Percentiles rank a stretch among this genome's conserved stretches.
These are phyloP conservation scores for Galaxea fascicularis DNA, from an alignment of 92 coral and sea anemone genomes.

Conservation along the genomic window DNA sequence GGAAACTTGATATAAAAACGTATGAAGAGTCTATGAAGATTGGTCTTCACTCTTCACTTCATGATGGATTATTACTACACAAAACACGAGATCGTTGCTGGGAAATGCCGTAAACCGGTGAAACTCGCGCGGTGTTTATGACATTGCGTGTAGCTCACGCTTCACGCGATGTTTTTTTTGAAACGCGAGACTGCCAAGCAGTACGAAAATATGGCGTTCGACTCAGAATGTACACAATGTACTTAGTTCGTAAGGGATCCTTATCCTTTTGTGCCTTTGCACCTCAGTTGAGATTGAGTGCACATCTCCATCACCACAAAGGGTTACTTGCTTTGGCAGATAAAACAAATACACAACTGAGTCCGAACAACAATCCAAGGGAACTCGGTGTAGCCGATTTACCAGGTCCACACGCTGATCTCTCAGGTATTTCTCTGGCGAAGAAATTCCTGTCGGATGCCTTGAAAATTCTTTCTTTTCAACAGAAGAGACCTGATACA, in stretches of 20 bases:
- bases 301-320: not conserved
- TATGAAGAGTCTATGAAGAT: too few relatives aligned
- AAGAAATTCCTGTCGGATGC: constrained; percentile 14
- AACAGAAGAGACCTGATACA: constrained; percentile 1
- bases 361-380: too few relatives aligned
- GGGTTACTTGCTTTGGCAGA: not conserved
- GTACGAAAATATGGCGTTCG: too few relatives aligned
- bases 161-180: too few relatives aligned
- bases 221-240: not conserved
- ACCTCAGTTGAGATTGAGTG: not conserved
- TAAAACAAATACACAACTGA: not conserved
- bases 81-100: too few relatives aligned
- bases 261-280: not conserved
- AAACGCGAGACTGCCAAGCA: too few relatives aligned
- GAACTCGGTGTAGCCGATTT: not conserved
- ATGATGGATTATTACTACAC: too few relatives aligned
- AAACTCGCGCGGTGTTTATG: too few relatives aligned
- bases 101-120: too few relatives aligned
- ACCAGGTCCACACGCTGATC: constrained; percentile 24
- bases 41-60: too few relatives aligned
- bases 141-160: too few relatives aligned
- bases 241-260: not conserved
- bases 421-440: constrained; percentile 8
- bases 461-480: constrained; percentile 6
- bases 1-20: too few relatives aligned